Conservation (phyloP, 2,888 invertebrate species). For the Cheilosia vulpina region DNA sequence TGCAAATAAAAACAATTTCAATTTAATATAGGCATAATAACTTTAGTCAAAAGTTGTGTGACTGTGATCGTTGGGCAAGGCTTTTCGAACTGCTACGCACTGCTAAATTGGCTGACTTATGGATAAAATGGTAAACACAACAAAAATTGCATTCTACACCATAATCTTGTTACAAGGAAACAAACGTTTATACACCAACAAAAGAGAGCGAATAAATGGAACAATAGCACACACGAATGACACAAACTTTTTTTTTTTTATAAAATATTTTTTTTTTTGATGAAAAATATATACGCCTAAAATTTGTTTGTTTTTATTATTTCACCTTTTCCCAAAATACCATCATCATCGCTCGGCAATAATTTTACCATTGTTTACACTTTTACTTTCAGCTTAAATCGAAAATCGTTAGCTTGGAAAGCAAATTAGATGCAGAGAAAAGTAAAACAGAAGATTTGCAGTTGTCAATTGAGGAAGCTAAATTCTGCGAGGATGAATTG, state of each 20-base stretch:
- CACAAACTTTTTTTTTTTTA: constrained; percentile 14
- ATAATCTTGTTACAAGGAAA: constrained; percentile 78
- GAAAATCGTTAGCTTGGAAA: constrained; percentile 86
- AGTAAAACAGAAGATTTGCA: constrained; percentile 95
- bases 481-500: constrained; percentile 93
- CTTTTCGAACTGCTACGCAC: constrained; percentile 80
- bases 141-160: constrained; percentile 82
- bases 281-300: constrained; percentile 17
- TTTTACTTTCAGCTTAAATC: constrained; percentile 84
- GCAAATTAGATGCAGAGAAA: constrained; percentile 90
- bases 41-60: constrained; percentile 80
- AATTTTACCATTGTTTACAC: constrained; percentile 6
- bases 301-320: constrained; percentile 27
- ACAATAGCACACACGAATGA: not conserved
- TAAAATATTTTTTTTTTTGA: not conserved
- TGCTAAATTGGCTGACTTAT: constrained; percentile 79
- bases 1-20: constrained; percentile 73
- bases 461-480: constrained; percentile 96
- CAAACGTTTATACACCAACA: not conserved
- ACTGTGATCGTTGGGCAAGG: constrained; percentile 82
- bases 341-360: constrained; percentile 7
- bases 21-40: constrained; percentile 56
- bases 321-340: constrained; percentile 35
- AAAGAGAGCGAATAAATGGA: not conserved
- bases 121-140: constrained; percentile 82